Percentiles rank a stretch among this genome's conserved stretches.
phyloP scores from a whole-genome alignment of 2,797 vertebrate species.

The Chanos chanos region DNA sequence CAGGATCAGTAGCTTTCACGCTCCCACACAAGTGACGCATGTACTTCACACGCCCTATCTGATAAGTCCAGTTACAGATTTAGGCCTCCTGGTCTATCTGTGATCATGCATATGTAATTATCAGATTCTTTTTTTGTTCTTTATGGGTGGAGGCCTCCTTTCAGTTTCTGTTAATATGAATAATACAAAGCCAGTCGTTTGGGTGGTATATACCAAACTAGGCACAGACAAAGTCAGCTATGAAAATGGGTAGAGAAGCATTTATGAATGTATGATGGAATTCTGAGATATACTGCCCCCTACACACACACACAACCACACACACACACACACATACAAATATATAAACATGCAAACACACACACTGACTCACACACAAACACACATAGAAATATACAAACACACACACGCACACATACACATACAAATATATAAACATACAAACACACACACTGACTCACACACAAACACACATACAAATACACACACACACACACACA shows the following conservation, averaged over 20 bases:
- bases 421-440: too few relatives aligned
- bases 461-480: slow-evolving; percentile 2
- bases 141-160: slow-evolving; percentile 10
- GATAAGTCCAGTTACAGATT: slow-evolving; percentile 7
- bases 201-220: too few relatives aligned
- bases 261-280: slow-evolving; percentile 12
- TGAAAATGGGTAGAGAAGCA: too few relatives aligned
- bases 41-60: neutral
- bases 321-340: slow-evolving; percentile 7
- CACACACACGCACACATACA: neutral
- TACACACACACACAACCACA: neutral
- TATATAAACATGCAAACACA: too few relatives aligned
- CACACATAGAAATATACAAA: neutral
- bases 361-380: neutral
- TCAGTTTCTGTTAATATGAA: neutral
- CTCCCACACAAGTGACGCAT: neutral
- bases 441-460: neutral
- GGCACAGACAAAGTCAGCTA: too few relatives aligned
- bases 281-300: neutral
- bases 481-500: neutral
- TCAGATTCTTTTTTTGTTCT: slow-evolving; percentile 6
- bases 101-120: slow-evolving; percentile 3
- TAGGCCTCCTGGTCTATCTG: slow-evolving; percentile 7
- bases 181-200: neutral
- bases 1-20: neutral